Evolutionary conservation across 2,888 invertebrate genomes (phyloP), one percentile per base, ranked within the genome.

Genomic region (Argyresthia albistria): DNA sequence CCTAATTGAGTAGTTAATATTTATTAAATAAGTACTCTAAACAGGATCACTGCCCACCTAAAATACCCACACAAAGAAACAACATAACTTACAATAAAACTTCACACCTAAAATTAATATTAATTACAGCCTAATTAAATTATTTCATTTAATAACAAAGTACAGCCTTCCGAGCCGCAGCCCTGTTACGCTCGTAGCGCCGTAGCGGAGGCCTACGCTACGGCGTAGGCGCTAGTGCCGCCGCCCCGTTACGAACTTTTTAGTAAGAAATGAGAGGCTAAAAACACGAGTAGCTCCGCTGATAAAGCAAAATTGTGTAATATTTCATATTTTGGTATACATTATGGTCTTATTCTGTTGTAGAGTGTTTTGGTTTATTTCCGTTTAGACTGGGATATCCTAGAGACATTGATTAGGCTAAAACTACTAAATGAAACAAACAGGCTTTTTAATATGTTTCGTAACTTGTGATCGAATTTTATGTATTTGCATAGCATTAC

Each of bases 221-320:
- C 67, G 61, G 60, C 71, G 72, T 73, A 73, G 73, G 69, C 70
- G 70, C 72, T 73, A 73, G 72, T 73, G 71, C 66, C 64, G 68
- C 72, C 74, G 73, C 57, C 56, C 52, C 57, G 68, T 65, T 71
- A 79, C 77, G 84, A 51, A 87, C 84, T 86, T 86, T 84, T 84
- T 86, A 82, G 80, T 82, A 82, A 82, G 83, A 82, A 87, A 86
- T 86, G 84, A 86, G 82, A 76, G 82, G 82, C 80, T 83, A 76
- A 83, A 56, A 84, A 82, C 80, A 81, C 78, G 76, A 67, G 82
- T 83, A 84, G 83, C 83, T 87, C 83, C 77, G 83, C 81, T 54
- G 43, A 3, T 25, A 6, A 25, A 6, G 6, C 3, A 25, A 25
- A 25, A 25, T 6, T 25, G 6, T 25, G 25, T 25, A 15, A 7